These are phyloP conservation scores for Macrostomum cliftonense DNA, from an alignment of 2,888 invertebrate species.

Conservation along the genomic window DNA sequence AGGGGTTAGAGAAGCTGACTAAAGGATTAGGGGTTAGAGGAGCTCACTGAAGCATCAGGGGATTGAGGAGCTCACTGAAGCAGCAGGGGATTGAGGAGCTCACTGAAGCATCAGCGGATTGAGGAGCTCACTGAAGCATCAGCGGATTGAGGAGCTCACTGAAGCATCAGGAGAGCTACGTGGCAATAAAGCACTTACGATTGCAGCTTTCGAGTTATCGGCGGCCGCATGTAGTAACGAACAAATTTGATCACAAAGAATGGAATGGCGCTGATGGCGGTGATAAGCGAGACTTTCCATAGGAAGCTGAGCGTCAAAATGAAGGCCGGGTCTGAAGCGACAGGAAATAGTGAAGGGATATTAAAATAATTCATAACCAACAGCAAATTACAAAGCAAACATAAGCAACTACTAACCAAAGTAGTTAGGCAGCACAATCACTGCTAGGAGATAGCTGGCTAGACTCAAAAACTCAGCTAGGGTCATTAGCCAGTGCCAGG, in stretches of 20 bases:
- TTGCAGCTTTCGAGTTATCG: background rate
- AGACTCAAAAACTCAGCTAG: background rate
- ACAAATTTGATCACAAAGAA: background rate
- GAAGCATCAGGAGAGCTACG: too few species aligned
- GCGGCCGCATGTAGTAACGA: background rate
- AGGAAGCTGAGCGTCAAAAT: background rate
- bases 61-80: too few species aligned
- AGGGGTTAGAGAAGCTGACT: too few species aligned
- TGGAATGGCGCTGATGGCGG: background rate
- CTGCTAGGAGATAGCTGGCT: too few species aligned
- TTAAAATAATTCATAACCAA: background rate
- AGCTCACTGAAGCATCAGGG: too few species aligned
- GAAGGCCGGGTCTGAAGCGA: background rate
- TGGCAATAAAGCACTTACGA: too few species aligned
- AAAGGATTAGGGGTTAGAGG: too few species aligned
- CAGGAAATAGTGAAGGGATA: too few species aligned
- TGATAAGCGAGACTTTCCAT: background rate
- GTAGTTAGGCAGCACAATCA: background rate
- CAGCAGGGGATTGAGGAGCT: too few species aligned
- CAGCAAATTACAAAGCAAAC: background rate
- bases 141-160: too few species aligned
- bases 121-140: too few species aligned
- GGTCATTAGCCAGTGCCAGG: background rate
- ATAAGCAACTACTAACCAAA: background rate
- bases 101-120: too few species aligned